Conservation (phyloP, 1,140 invertebrate genomes). For the Apis laboriosa region DNA sequence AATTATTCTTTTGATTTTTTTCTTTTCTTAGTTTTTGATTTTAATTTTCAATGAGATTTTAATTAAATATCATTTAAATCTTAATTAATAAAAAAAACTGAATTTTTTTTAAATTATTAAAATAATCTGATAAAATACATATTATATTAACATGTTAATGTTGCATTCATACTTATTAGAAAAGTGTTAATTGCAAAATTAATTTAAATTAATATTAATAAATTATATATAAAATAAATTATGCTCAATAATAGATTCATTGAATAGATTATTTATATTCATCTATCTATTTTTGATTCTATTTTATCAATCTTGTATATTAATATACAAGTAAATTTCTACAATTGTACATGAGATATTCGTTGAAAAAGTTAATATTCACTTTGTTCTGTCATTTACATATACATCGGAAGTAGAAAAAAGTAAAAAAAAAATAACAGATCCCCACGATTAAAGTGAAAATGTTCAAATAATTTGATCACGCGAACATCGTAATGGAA, state of each 20-base stretch:
- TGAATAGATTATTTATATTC: constrained; percentile 1
- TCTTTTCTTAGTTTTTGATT: not conserved
- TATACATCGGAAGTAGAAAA: not conserved
- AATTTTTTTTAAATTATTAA: not conserved
- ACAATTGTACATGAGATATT: not conserved
- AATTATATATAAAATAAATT: not conserved
- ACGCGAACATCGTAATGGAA: not conserved
- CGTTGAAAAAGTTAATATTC: too few relatives aligned
- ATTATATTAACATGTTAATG: not conserved
- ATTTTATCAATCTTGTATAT: not conserved
- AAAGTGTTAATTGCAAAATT: not conserved
- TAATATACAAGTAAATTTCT: not conserved
- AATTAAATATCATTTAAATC: not conserved
- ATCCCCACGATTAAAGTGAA: constrained; percentile 4
- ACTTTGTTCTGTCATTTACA: not conserved
- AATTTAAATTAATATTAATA: not conserved
- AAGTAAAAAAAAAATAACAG: not conserved
- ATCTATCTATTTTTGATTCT: not conserved
- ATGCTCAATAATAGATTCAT: not conserved
- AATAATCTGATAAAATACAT: not conserved
- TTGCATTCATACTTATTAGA: not conserved
- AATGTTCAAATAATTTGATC: not conserved
- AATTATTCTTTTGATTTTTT: not conserved
- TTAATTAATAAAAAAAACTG: not conserved
- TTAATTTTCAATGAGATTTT: not conserved